Conservation (phyloP, 2,797 vertebrate species). For the Sardinella longiceps region DNA sequence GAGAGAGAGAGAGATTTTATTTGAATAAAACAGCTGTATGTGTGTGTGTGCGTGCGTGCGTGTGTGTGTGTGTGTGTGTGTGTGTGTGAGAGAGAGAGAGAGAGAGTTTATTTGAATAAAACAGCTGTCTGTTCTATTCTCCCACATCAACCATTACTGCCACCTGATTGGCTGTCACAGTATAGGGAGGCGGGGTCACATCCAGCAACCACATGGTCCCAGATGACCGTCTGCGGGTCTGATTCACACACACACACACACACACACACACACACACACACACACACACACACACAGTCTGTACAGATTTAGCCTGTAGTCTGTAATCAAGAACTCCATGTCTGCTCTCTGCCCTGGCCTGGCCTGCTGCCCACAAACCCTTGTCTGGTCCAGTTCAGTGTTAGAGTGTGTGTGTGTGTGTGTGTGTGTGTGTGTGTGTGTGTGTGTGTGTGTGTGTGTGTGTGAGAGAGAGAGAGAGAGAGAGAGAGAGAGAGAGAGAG, state of each 20-base stretch:
- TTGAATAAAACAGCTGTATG: background rate
- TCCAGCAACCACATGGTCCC: background rate
- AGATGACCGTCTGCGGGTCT: background rate
- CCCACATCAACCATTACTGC: background rate
- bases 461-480: background rate
- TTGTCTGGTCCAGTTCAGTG: background rate
- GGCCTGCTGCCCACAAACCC: background rate
- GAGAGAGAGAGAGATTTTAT: no score
- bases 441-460: background rate
- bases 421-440: constrained; percentile 8
- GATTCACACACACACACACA: background rate
- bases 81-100: no score
- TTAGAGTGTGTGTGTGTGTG: background rate
- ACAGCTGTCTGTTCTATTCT: background rate
- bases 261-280: no score
- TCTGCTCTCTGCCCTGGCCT: background rate
- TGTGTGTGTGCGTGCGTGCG: no score
- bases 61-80: no score
- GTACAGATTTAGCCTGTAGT: background rate
- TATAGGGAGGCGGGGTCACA: background rate
- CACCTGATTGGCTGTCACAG: background rate
- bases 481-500: no score
- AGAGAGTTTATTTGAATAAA: background rate
- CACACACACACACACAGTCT: no score
- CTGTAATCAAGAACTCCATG: constrained; percentile 3